Percentiles rank a stretch among this genome's conserved stretches.
Evolutionary conservation across 2,888 invertebrate genomes (phyloP).

Genomic region (Spatulosminthurus flaviceps): DNA sequence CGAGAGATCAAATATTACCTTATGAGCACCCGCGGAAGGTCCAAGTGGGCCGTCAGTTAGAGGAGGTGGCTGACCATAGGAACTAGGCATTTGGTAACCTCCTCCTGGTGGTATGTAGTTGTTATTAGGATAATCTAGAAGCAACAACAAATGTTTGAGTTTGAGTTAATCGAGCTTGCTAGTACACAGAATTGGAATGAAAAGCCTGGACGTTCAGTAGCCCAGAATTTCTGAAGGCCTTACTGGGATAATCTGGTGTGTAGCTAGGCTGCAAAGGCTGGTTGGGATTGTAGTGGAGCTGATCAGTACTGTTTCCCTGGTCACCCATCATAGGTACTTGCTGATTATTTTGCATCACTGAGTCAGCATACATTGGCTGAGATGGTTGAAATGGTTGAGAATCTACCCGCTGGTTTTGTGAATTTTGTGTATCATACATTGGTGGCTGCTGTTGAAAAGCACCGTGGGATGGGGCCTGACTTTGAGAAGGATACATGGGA

Average conservation of each 20-base stretch:
- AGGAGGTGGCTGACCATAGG: slow-evolving; percentile 12
- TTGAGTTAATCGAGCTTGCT: too few species aligned
- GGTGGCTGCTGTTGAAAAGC: not conserved
- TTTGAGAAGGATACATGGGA: not conserved
- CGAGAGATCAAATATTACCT: slow-evolving; percentile 23
- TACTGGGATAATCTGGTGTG: not conserved
- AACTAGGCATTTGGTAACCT: not conserved
- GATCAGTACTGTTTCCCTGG: too few species aligned
- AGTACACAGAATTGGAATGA: not conserved
- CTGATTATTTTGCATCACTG: not conserved
- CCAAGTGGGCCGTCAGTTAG: not conserved
- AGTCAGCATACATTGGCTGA: not conserved
- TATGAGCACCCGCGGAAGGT: slow-evolving; percentile 27
- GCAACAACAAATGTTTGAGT: not conserved
- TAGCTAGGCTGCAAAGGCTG: not conserved
- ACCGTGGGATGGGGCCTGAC: not conserved
- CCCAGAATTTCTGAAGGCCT: not conserved
- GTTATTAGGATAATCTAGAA: slow-evolving; percentile 27
- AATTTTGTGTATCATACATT: not conserved
- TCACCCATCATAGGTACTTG: not conserved
- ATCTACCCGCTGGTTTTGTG: not conserved
- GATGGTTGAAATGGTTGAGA: not conserved
- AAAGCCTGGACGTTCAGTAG: not conserved
- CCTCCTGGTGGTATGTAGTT: slow-evolving; percentile 27
- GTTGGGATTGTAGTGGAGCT: not conserved